These are phyloP conservation scores for Venustoraphidia nigricollis DNA, from an alignment of 2,888 invertebrate genomes.

Conservation along the genomic window DNA sequence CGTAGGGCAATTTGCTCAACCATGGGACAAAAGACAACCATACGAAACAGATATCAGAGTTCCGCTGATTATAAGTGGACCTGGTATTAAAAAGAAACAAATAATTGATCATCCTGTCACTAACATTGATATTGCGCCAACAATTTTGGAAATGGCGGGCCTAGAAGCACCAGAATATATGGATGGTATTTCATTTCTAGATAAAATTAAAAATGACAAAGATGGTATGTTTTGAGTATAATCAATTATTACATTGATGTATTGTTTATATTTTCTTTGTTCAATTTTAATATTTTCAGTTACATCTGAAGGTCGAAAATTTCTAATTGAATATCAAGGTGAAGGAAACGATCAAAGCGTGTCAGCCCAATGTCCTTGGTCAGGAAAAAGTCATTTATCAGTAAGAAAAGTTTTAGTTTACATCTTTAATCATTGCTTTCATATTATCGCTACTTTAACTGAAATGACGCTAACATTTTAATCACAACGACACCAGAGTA, in stretches of 20 bases:
- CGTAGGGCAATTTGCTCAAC: constrained; percentile 73
- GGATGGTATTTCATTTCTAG: constrained; percentile 44
- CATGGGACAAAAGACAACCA: constrained; percentile 78
- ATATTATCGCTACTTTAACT: no score
- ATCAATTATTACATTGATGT: neutral
- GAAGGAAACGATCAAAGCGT: constrained; percentile 44
- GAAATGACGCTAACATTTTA: no score
- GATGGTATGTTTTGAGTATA: constrained; percentile 3
- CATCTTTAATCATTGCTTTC: neutral
- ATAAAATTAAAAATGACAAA: constrained; percentile 2
- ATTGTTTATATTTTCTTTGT: neutral
- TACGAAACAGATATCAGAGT: constrained; percentile 82
- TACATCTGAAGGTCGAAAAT: constrained; percentile 27
- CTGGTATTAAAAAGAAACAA: constrained; percentile 37
- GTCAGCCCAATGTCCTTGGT: constrained; percentile 48
- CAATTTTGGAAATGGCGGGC: constrained; percentile 59
- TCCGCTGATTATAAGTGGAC: constrained; percentile 68
- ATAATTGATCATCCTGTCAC: constrained; percentile 41
- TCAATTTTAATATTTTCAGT: neutral
- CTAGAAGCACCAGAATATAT: constrained; percentile 32
- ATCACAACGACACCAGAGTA: no score
- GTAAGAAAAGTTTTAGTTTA: constrained; percentile 31
- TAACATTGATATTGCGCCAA: constrained; percentile 73
- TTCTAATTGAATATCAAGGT: constrained; percentile 72
- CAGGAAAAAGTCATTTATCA: constrained; percentile 37